Evolutionary conservation across 2,888 invertebrate genomes (phyloP).

Genomic region (Apantesis nais): DNA sequence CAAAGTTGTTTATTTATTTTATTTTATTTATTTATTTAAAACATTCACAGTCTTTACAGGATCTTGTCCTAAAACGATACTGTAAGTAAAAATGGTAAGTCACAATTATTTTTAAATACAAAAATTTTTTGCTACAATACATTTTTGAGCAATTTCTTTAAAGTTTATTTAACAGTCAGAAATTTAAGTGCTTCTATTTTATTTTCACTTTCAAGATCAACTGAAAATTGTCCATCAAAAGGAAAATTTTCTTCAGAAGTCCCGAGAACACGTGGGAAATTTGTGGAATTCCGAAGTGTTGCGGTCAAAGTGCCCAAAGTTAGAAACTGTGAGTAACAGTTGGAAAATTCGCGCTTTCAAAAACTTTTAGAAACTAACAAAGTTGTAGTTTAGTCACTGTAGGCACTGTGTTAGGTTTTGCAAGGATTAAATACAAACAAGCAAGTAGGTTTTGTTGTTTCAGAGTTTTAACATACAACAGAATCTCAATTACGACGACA

Average conservation of each 20-base stretch:
- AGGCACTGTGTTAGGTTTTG: slow-evolving; percentile 1
- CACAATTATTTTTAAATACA: too few relatives aligned
- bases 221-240: slow-evolving; percentile 38
- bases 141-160: background rate
- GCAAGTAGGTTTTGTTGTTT: background rate
- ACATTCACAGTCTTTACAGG: too few relatives aligned
- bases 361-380: slow-evolving; percentile 32
- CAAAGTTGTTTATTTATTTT: too few relatives aligned
- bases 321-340: slow-evolving; percentile 27
- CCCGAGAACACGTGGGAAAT: slow-evolving; percentile 37
- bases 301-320: slow-evolving; percentile 42
- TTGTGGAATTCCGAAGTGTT: slow-evolving; percentile 29
- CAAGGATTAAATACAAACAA: slow-evolving; percentile 4
- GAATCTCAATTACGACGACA: background rate
- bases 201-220: slow-evolving; percentile 9
- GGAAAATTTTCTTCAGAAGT: slow-evolving; percentile 44
- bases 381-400: slow-evolving; percentile 23
- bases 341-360: slow-evolving; percentile 30
- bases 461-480: background rate
- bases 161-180: background rate
- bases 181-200: slow-evolving; percentile 9
- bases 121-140: too few relatives aligned
- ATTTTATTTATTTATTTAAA: too few relatives aligned
- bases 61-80: too few relatives aligned
- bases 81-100: too few relatives aligned